phyloP scores from a whole-genome alignment of 2,113 vertebrate species.

The Telmatochromis bifrenatus region DNA sequence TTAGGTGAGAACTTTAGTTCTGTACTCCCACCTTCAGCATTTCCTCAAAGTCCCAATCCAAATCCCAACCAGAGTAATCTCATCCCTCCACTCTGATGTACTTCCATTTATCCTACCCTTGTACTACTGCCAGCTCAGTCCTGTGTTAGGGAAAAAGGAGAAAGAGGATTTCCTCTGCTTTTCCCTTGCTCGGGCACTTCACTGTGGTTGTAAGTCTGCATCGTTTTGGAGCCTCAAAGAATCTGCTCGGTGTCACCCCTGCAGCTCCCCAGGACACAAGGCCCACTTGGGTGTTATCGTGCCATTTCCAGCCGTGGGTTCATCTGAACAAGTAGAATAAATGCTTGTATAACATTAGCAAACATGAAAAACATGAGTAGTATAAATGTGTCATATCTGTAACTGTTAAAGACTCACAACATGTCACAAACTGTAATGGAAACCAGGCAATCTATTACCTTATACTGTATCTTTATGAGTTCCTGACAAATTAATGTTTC shows the following conservation, averaged over 20 bases:
- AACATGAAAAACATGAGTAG: background rate
- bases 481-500: background rate
- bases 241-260: conserved; percentile 47
- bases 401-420: background rate
- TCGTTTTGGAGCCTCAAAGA: conserved; percentile 10
- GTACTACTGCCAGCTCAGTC: conserved; percentile 62
- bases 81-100: conserved; percentile 61
- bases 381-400: background rate
- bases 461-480: background rate
- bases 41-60: conserved; percentile 58
- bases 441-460: background rate
- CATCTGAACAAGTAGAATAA: conserved; percentile 3
- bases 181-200: conserved; percentile 49
- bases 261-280: conserved; percentile 21
- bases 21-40: conserved; percentile 57
- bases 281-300: conserved; percentile 26
- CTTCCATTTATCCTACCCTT: conserved; percentile 64
- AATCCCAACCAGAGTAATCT: conserved; percentile 67
- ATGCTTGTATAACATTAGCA: background rate
- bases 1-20: conserved; percentile 57
- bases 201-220: conserved; percentile 55
- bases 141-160: conserved; percentile 42
- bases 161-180: conserved; percentile 64
- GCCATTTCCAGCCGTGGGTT: conserved; percentile 10
- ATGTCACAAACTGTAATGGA: background rate